Evolutionary conservation across 2,888 invertebrate species (phyloP).

Genomic region (Cerceris rybyensis): DNA sequence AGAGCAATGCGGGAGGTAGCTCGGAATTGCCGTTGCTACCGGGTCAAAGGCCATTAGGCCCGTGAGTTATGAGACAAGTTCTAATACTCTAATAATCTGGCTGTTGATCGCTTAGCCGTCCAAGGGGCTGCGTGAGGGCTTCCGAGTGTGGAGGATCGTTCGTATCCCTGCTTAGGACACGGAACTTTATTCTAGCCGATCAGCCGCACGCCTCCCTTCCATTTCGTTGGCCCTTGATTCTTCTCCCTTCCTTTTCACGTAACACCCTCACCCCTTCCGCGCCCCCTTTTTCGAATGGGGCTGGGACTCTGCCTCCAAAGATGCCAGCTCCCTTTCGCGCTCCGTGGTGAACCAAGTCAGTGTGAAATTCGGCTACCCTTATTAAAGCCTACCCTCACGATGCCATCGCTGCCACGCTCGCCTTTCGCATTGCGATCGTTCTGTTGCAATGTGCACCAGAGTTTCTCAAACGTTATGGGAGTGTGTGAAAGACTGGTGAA

Average conservation of each 20-base stretch:
- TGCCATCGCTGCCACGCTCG: slow-evolving; percentile 36
- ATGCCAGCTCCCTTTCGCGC: slow-evolving; percentile 28
- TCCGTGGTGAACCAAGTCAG: slow-evolving; percentile 75
- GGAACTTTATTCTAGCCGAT: slow-evolving; percentile 77
- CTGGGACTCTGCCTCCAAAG: slow-evolving; percentile 35
- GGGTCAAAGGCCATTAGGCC: slow-evolving; percentile 76
- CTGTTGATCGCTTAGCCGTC: slow-evolving; percentile 74
- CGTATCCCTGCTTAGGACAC: slow-evolving; percentile 49
- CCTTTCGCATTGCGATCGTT: background rate
- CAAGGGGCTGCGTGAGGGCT: slow-evolving; percentile 16
- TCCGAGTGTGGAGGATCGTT: slow-evolving; percentile 43
- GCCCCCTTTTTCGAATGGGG: slow-evolving; percentile 14
- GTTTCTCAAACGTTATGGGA: background rate
- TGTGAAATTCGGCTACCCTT: slow-evolving; percentile 81
- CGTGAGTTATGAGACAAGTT: slow-evolving; percentile 81
- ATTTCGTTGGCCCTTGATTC: slow-evolving; percentile 48
- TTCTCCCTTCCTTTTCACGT: slow-evolving; percentile 55
- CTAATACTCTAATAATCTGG: slow-evolving; percentile 81
- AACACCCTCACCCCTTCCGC: slow-evolving; percentile 45
- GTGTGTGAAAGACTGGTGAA: too few relatives aligned
- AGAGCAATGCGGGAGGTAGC: slow-evolving; percentile 73
- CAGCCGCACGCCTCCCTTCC: slow-evolving; percentile 76
- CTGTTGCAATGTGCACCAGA: background rate
- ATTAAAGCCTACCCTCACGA: slow-evolving; percentile 77
- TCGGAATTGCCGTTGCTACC: slow-evolving; percentile 56